Conservation (phyloP, 2,113 vertebrate genomes). For the Chrysemys picta region DNA sequence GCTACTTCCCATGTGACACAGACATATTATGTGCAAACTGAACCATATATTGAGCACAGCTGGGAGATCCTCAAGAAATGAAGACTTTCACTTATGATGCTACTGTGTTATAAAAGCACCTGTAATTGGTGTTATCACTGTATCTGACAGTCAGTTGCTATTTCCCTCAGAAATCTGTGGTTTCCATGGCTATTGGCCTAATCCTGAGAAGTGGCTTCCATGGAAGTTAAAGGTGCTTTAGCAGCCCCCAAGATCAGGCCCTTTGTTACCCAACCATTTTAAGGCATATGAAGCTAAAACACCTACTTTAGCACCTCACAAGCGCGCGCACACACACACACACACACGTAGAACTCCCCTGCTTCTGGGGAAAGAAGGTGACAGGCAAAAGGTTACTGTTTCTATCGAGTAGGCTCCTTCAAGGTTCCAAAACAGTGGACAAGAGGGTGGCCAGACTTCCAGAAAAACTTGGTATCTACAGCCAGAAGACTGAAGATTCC, state of each 20-base stretch:
- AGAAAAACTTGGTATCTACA: background rate
- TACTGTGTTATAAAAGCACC: background rate
- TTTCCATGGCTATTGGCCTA: background rate
- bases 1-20: background rate
- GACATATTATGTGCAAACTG: background rate
- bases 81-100: background rate
- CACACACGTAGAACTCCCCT: background rate
- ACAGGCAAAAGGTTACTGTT: background rate
- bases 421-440: background rate
- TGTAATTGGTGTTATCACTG: fast-evolving
- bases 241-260: background rate
- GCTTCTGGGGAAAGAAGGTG: background rate
- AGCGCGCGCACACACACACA: background rate
- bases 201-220: background rate
- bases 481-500: background rate
- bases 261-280: background rate
- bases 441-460: background rate
- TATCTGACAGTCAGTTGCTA: background rate
- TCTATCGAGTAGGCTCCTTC: background rate
- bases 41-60: background rate
- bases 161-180: background rate
- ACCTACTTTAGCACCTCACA: background rate
- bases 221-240: background rate
- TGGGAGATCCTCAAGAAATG: background rate
- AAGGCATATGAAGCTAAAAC: background rate